Conservation (phyloP, 2,797 vertebrate species). For the Anomalospiza imberbis region DNA sequence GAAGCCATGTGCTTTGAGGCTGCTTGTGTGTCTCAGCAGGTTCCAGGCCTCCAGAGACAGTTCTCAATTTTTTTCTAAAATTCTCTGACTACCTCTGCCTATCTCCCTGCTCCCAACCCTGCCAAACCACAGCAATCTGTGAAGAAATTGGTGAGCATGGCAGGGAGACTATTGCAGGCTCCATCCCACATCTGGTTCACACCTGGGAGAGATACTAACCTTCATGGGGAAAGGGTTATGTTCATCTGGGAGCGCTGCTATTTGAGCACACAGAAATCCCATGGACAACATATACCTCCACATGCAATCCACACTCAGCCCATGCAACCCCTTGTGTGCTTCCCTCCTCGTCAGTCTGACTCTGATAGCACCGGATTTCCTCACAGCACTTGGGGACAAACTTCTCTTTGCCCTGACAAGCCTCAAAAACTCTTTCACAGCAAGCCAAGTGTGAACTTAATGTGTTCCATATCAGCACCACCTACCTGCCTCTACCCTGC, state of each 20-base stretch:
- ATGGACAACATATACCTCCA: neutral
- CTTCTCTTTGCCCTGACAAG: neutral
- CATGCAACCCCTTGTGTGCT: neutral
- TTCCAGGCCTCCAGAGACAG: neutral
- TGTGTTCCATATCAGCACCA: fast-evolving
- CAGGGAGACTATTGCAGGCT: neutral
- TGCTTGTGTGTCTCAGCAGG: neutral
- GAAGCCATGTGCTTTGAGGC: neutral
- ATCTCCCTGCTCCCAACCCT: neutral
- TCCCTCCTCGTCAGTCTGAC: fast-evolving
- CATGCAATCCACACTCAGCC: neutral
- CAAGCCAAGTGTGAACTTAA: neutral
- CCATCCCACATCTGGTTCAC: neutral
- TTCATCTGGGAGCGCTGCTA: neutral
- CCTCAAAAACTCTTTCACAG: neutral
- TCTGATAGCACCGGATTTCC: neutral
- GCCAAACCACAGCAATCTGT: neutral
- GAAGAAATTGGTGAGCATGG: neutral
- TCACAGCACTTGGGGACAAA: neutral
- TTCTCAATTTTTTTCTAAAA: neutral
- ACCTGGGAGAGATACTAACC: neutral
- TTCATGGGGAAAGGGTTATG: neutral
- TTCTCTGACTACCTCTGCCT: neutral
- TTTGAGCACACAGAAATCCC: neutral
- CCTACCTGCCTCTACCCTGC: neutral